A percentile compares a stretch with the other conserved stretches of the same genome.
phyloP scores from a whole-genome alignment of 2,113 vertebrate genomes.

The Nipponia nippon region DNA sequence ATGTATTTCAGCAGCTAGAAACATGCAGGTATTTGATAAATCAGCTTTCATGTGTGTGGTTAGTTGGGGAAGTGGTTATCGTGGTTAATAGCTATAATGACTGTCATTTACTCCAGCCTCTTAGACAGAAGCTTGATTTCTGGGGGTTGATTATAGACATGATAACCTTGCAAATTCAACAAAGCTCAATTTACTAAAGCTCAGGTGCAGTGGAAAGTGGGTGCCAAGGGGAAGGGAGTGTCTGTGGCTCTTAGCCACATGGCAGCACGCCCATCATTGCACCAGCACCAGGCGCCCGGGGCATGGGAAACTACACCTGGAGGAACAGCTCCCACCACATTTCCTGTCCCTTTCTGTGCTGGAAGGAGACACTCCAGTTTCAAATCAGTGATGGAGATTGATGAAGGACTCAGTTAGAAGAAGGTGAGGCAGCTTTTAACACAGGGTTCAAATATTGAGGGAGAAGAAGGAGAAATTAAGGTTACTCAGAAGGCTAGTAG shows the following conservation, averaged over 20 bases:
- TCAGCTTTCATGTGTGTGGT: background rate
- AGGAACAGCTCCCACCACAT: background rate
- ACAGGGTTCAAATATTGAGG: background rate
- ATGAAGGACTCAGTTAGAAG: background rate
- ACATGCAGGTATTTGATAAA: background rate
- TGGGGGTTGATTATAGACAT: background rate
- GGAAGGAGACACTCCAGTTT: accelerated
- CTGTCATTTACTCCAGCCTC: background rate
- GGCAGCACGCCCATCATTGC: background rate
- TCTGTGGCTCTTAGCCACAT: background rate
- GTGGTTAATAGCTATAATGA: background rate
- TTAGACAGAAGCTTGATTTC: background rate
- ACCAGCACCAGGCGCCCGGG: background rate
- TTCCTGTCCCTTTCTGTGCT: background rate
- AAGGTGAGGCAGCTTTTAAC: background rate
- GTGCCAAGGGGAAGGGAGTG: background rate
- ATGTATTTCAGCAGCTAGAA: background rate
- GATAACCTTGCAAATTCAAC: background rate
- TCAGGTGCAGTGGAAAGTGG: background rate
- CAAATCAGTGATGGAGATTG: background rate
- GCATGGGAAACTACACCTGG: background rate
- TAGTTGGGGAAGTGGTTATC: background rate
- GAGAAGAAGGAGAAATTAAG: background rate
- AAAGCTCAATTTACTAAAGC: background rate
- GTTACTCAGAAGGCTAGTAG: background rate